phyloP scores from a whole-genome alignment of 2,797 vertebrate species.

The Lagodon rhomboides region DNA sequence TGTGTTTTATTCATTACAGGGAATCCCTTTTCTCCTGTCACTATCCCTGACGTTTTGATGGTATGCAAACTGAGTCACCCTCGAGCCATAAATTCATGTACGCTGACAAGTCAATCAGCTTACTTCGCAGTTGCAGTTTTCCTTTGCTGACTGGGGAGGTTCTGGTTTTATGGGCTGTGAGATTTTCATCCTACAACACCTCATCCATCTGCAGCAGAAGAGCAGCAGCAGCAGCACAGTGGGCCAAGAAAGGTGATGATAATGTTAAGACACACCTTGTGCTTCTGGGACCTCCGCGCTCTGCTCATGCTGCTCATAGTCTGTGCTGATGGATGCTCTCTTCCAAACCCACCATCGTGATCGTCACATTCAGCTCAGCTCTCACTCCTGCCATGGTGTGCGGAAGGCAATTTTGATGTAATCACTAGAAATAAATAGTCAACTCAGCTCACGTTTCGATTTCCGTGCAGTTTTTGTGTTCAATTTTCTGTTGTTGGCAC shows the following conservation, averaged over 20 bases:
- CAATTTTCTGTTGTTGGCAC: constrained; percentile 30
- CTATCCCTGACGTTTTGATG: constrained; percentile 9
- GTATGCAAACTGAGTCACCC: constrained; percentile 27
- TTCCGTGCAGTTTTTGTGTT: neutral
- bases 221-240: constrained; percentile 27
- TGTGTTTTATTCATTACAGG: constrained; percentile 13
- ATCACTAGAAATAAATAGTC: constrained; percentile 3
- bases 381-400: neutral
- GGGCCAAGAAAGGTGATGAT: constrained; percentile 38
- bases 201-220: constrained; percentile 63
- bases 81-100: constrained; percentile 31
- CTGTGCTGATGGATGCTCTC: constrained; percentile 38
- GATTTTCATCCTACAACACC: constrained; percentile 42
- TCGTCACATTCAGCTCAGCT: constrained; percentile 8
- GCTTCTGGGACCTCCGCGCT: constrained; percentile 21
- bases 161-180: constrained; percentile 43
- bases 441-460: neutral
- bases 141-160: constrained; percentile 64
- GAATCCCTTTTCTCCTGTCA: constrained; percentile 6
- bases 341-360: neutral
- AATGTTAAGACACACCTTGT: constrained; percentile 35
- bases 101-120: constrained; percentile 49
- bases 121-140: constrained; percentile 54
- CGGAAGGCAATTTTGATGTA: neutral
- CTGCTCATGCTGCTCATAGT: constrained; percentile 21